A percentile compares a stretch with the other conserved stretches of the same genome.
Evolutionary conservation across 2,888 invertebrate genomes (phyloP).

Genomic region (Drosophila atripex): DNA sequence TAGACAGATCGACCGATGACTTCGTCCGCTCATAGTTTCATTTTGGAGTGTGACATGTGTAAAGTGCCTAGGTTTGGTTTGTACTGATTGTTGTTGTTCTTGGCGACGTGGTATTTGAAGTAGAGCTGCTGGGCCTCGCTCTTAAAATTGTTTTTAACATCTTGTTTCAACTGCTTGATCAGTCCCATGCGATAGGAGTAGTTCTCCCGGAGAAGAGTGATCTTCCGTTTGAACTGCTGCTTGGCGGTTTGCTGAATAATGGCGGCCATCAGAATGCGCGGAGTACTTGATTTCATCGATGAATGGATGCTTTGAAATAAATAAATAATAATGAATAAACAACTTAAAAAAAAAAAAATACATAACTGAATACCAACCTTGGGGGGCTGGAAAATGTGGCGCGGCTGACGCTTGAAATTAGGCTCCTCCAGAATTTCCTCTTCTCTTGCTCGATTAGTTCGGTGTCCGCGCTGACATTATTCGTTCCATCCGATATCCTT

Average conservation of each 20-base stretch:
- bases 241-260: slow-evolving; percentile 10
- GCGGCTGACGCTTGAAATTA: neutral
- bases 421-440: neutral
- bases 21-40: neutral
- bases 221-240: slow-evolving; percentile 16
- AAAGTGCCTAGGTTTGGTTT: neutral
- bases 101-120: slow-evolving; percentile 9
- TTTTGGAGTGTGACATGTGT: slow-evolving; percentile 1
- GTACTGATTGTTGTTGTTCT: slow-evolving; percentile 1
- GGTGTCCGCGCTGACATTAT: neutral
- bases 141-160: slow-evolving; percentile 20
- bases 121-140: slow-evolving; percentile 31
- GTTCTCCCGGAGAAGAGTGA: slow-evolving; percentile 16
- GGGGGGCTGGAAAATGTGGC: neutral
- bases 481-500: neutral
- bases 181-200: slow-evolving; percentile 20
- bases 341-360: too few species aligned
- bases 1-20: too few species aligned
- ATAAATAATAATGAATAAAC: neutral
- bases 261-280: neutral
- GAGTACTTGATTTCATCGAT: neutral
- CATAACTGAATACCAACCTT: neutral
- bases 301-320: neutral
- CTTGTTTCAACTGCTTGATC: slow-evolving; percentile 30
- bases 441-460: neutral